Evolutionary conservation across 2,797 vertebrate genomes (phyloP), one percentile per base, ranked within the genome.

Genomic region (Coregonus suidteri): DNA sequence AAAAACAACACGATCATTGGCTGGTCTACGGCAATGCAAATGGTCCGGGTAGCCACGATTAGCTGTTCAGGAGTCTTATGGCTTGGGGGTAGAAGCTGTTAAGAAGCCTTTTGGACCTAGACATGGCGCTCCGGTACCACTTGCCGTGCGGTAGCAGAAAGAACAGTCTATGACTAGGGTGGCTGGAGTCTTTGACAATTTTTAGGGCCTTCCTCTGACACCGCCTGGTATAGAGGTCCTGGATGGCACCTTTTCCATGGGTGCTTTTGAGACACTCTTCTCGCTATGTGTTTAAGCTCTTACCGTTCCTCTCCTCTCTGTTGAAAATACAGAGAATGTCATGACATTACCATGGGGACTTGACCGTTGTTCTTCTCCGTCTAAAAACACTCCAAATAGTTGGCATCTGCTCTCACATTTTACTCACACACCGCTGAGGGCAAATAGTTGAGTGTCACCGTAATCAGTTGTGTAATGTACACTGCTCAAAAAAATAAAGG

Each of bases 381-480:
- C 71, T 84, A 68, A 84, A 73, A 88, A 85, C 82, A 81, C 71
- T 65, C 75, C 15, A 78, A 88, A 87, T 87, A 86, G 81, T 86
- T 88, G 83, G 85, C 82, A 78, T 82, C 76, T 81, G 81, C 81
- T 85, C 71, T 81, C 77, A 90, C 80, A 84, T 70, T 89, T 89
- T 90, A 90, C 79, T 92, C 91, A 92, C 71, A 77, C 76, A 66
- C 73, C 1, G 53, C 82, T 82, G 77, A 84, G 77, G 84, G 87
- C 82, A 84, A 88, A 91, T 91, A 91, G 74, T 82, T 91, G 77
- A 88, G 79, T 77, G 82, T 91, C 74, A 82, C 75, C 72, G 82
- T 90, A 86, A 89, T 89, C 59, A 86, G 73, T 85, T 9, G 41
- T 47, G 41, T 47, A 47, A 13, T 11, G 41, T 41, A 9, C 25